Evolutionary conservation across 2,888 invertebrate genomes (phyloP).

Genomic region (Tuta absoluta): DNA sequence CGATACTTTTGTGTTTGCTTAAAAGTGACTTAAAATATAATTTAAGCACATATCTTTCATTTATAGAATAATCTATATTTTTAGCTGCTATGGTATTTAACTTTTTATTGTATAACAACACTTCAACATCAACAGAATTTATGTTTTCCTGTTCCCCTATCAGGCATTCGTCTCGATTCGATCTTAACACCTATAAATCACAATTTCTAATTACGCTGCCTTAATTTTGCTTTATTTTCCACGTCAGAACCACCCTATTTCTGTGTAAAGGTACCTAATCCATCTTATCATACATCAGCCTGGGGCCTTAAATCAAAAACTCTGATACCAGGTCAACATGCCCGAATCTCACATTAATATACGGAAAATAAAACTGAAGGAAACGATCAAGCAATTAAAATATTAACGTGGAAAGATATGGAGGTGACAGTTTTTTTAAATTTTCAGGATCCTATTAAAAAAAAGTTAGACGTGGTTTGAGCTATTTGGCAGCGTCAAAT

Average conservation of each 20-base stretch:
- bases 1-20: no score
- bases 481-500: no score
- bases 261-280: conserved; percentile 5
- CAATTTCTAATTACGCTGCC: conserved; percentile 4
- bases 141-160: conserved; percentile 1
- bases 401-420: conserved; percentile 38
- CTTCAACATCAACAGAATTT: background rate
- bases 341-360: conserved; percentile 68
- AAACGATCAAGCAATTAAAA: conserved; percentile 45
- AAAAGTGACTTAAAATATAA: no score
- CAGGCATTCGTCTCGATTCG: background rate
- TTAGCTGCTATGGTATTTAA: no score
- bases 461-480: no score
- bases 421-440: conserved; percentile 40
- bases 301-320: conserved; percentile 6
- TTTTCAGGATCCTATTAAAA: no score
- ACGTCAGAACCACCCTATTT: conserved; percentile 7
- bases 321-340: conserved; percentile 43
- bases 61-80: no score
- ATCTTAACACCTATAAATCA: conserved; percentile 11
- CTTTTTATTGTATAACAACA: background rate
- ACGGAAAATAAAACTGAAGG: conserved; percentile 68
- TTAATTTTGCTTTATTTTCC: background rate
- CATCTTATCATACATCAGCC: conserved; percentile 8
- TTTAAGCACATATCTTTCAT: no score